Base-by-base conservation (phyloP, 2,888 invertebrate species). In the Nemotelus pantherinus region DNA sequence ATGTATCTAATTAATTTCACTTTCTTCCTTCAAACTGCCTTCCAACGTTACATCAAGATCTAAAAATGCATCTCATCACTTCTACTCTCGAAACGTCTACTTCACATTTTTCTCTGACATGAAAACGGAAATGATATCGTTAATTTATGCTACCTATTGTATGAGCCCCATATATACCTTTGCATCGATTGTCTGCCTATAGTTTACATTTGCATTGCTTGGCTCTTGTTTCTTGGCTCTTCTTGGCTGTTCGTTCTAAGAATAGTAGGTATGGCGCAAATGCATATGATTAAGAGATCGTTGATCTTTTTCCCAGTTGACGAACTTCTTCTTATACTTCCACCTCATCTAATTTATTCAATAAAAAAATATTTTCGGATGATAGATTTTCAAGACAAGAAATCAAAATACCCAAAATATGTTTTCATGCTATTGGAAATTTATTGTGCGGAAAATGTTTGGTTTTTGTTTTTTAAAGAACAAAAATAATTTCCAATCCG, bases 231-330 rank as follows among this genome's bases (percentile, higher is more conserved):
- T 25, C 25, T 25, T 25, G 25, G 25, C 25, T 25, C 25, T 25
- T 25, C 25, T 25, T 41, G 70, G 53, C 70, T 68, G n/a, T 70
- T 25, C 25, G 43, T 43, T 60, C 74, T 74, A 74, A 74, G 63
- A 74, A 74, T 74, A 74, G 74, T 25, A 25, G 25, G 25, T 63
- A 43, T 63, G 9, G 53, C 4, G 41, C 25, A 63, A 25, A 48
- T 74, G 74, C 60, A 74, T 60, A 74, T 60, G 48, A 74, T 63
- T 58, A 60, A 74, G n/a, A 74, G 74, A 74, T 63, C 74, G 48
- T 74, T 74, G 74, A 74, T 74, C 74, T 74, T 74, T 3, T 57
- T 41, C 10, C 2, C 5, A 47, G 70, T 55, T 55, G 43, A 53
- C 67, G 47, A 67, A n/a, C 7, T 64, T 64, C 57, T 4, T 10